Evolutionary conservation across 2,797 vertebrate genomes (phyloP), one percentile per base, ranked within the genome.

Genomic region (Myotis vivesi): DNA sequence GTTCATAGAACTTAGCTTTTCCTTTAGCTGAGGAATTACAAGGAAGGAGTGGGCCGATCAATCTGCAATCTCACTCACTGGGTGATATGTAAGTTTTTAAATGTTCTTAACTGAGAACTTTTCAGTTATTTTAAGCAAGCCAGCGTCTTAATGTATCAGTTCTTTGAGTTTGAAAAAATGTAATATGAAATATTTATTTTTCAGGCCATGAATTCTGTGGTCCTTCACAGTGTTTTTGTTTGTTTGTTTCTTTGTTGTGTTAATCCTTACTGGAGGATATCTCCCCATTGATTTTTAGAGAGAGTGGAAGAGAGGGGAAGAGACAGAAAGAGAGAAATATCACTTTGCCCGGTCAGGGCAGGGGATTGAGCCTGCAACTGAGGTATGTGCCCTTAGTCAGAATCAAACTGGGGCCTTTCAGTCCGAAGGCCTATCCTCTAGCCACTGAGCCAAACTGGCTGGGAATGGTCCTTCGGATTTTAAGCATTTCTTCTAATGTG

Each of bases 151-250:
- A 36, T 68, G 28, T 49, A 68, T 69, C 22, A 55, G 28, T 87
- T 92, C 20, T 71, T 92, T 89, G 89, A 51, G 20, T 82, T 85
- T 71, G 22, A 96, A 86, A 94, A 53, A 36, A 8, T 72, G 25
- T 91, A 92, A 44, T 76, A 19, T 36, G n/a, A 95, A 89, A 55
- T 91, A 82, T 8, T 55, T 44, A 41, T 57, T 72, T 59, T 38
- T 69, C 62, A 84, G 41, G 49, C 66, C 59, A 59, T 13, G 15
- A 91, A 68, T 71, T 71, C 64, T 92, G 80, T 28, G 3, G 12
- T 76, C 5, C 33, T 62, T 62, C 59, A 30, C 28, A 30, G 28
- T 62, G 28, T 62, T 30, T 62, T 15, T 59, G 57, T 23, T 57
- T 57, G 55, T 62, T 62, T 62, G 12, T 46, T 46, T 46, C 12